These are phyloP conservation scores for Herminia tarsipennalis DNA, from an alignment of 2,888 invertebrate species.

Conservation along the genomic window DNA sequence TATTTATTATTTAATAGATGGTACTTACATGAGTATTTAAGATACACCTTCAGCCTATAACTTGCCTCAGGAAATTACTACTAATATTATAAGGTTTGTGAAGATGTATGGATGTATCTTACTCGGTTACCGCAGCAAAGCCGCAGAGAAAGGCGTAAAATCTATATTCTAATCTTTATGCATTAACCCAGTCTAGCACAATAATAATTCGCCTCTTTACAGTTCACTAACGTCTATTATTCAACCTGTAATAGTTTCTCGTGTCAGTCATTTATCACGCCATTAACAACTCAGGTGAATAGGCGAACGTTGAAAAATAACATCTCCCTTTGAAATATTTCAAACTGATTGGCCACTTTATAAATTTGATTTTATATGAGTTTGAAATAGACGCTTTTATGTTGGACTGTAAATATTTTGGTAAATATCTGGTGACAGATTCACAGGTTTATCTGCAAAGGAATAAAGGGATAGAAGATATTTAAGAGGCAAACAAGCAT, in stretches of 20 bases:
- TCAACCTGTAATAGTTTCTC: constrained; percentile 16
- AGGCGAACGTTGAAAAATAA: constrained; percentile 9
- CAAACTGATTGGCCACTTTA: constrained; percentile 33
- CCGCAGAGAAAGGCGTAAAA: too few relatives aligned
- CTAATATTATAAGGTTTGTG: too few relatives aligned
- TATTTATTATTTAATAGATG: too few relatives aligned
- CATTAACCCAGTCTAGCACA: constrained; percentile 3
- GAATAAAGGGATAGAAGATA: too few relatives aligned
- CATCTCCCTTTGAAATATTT: constrained; percentile 12
- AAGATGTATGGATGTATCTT: too few relatives aligned
- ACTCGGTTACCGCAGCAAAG: too few relatives aligned
- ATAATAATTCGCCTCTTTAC: constrained; percentile 9
- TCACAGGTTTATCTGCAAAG: too few relatives aligned
- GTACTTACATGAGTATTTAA: too few relatives aligned
- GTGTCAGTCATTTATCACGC: constrained; percentile 22
- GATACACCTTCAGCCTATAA: too few relatives aligned
- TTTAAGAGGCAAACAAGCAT: too few relatives aligned
- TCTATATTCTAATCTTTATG: not conserved
- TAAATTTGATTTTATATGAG: constrained; percentile 33
- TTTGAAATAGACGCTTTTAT: constrained; percentile 14
- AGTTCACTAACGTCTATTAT: constrained; percentile 8
- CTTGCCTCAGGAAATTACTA: too few relatives aligned
- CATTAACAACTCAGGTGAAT: constrained; percentile 24
- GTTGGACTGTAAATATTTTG: not conserved
- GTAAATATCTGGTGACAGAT: not conserved